Conservation (phyloP, 2,888 invertebrate genomes). For the Drepana falcataria region DNA sequence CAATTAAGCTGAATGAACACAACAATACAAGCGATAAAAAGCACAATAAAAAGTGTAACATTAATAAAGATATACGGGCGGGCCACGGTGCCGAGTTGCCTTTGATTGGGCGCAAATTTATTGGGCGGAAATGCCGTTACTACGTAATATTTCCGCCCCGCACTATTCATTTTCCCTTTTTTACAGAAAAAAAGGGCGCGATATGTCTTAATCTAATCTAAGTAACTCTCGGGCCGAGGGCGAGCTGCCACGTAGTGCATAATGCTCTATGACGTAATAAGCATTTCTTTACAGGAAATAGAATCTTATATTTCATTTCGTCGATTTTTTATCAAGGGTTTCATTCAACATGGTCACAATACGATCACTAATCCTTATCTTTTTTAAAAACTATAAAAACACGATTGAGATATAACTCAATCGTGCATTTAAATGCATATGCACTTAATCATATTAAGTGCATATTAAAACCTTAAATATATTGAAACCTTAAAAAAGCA, state of each 20-base stretch:
- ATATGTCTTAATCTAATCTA: slow-evolving; percentile 76
- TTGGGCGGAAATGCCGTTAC: slow-evolving; percentile 78
- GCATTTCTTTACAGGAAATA: neutral
- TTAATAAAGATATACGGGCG: slow-evolving; percentile 72
- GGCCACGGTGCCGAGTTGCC: slow-evolving; percentile 53
- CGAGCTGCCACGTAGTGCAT: slow-evolving; percentile 15
- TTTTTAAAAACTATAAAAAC: too few species aligned
- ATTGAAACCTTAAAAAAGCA: too few species aligned
- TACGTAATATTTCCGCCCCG: slow-evolving; percentile 77
- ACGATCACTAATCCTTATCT: too few species aligned
- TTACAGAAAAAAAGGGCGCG: slow-evolving; percentile 75
- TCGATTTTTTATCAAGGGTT: neutral
- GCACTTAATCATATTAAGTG: too few species aligned
- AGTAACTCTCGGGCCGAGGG: slow-evolving; percentile 33
- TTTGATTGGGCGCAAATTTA: slow-evolving; percentile 78
- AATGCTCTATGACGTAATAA: neutral
- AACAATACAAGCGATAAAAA: slow-evolving; percentile 69
- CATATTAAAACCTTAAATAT: too few species aligned
- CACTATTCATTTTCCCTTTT: slow-evolving; percentile 76
- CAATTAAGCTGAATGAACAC: slow-evolving; percentile 62
- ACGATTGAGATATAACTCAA: too few species aligned
- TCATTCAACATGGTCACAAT: too few species aligned
- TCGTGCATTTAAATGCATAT: too few species aligned
- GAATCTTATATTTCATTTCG: neutral
- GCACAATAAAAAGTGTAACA: slow-evolving; percentile 73